These are phyloP conservation scores for Acanthosepion esculentum DNA, from an alignment of 2,888 invertebrate genomes.

Conservation along the genomic window DNA sequence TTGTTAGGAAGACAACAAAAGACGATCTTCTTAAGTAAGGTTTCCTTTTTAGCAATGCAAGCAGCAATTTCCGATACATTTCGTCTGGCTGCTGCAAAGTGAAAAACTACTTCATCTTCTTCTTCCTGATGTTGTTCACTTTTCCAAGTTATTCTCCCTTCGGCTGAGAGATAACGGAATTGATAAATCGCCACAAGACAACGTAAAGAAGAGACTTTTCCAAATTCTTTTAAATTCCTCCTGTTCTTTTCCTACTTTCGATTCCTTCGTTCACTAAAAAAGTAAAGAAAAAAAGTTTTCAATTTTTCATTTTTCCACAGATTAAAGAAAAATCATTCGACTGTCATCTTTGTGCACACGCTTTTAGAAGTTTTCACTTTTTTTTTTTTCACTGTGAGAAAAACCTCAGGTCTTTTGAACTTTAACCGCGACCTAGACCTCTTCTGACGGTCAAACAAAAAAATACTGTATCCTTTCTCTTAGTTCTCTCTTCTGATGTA, in stretches of 20 bases:
- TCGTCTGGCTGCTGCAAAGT: not conserved
- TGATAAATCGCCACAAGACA: not conserved
- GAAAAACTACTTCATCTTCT: not conserved
- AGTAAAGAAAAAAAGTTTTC: too few relatives aligned
- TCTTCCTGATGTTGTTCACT: not conserved
- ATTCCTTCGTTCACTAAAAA: too few relatives aligned
- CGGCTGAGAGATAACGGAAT: not conserved
- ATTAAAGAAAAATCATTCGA: too few relatives aligned
- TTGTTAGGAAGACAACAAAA: not conserved
- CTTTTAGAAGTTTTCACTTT: too few relatives aligned
- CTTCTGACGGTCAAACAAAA: too few relatives aligned
- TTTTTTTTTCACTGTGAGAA: too few relatives aligned
- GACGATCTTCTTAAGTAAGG: not conserved
- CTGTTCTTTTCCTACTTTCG: not conserved
- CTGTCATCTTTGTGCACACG: too few relatives aligned
- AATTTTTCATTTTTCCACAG: too few relatives aligned
- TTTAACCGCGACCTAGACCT: too few relatives aligned
- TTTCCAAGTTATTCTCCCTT: not conserved
- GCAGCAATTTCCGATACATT: not conserved
- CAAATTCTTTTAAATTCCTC: not conserved
- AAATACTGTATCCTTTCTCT: too few relatives aligned
- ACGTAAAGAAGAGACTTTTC: not conserved
- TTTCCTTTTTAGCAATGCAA: not conserved
- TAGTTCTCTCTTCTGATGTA: too few relatives aligned
- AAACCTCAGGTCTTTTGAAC: too few relatives aligned